These are phyloP conservation scores for Zosterops hypoxanthus DNA, from an alignment of 2,113 vertebrate genomes.

Conservation along the genomic window DNA sequence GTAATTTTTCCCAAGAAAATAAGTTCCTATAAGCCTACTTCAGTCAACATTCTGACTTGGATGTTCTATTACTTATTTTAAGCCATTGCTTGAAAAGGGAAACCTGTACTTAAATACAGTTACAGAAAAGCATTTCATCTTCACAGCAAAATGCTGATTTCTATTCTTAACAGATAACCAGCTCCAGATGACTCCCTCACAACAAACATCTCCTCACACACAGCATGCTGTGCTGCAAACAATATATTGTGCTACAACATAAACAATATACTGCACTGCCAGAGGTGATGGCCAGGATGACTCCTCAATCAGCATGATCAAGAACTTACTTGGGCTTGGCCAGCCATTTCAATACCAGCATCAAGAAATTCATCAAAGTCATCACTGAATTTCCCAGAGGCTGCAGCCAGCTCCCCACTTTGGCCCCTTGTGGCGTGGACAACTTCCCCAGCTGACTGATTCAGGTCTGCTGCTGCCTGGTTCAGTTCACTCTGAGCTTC, in stretches of 20 bases:
- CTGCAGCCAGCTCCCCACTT: slow-evolving; percentile 91
- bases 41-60: neutral
- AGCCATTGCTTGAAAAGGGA: neutral
- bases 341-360: slow-evolving; percentile 98
- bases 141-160: neutral
- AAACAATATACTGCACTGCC: neutral
- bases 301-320: neutral
- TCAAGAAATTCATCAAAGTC: slow-evolving; percentile 99
- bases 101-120: neutral
- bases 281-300: neutral
- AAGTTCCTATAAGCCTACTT: neutral
- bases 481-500: slow-evolving; percentile 97
- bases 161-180: neutral
- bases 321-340: slow-evolving; percentile 90
- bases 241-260: no score
- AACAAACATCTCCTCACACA: neutral
- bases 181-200: neutral
- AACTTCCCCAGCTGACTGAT: slow-evolving; percentile 97
- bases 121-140: neutral
- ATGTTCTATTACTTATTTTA: neutral
- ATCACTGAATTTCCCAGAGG: slow-evolving; percentile 96
- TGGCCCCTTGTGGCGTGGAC: slow-evolving; percentile 94
- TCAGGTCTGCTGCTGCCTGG: slow-evolving; percentile 95
- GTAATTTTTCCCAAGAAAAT: neutral
- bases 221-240: neutral